Percentiles rank a stretch among this genome's conserved stretches.
phyloP scores from a whole-genome alignment of 92 coral and sea anemone genomes.

The Scolanthus callimorphus region DNA sequence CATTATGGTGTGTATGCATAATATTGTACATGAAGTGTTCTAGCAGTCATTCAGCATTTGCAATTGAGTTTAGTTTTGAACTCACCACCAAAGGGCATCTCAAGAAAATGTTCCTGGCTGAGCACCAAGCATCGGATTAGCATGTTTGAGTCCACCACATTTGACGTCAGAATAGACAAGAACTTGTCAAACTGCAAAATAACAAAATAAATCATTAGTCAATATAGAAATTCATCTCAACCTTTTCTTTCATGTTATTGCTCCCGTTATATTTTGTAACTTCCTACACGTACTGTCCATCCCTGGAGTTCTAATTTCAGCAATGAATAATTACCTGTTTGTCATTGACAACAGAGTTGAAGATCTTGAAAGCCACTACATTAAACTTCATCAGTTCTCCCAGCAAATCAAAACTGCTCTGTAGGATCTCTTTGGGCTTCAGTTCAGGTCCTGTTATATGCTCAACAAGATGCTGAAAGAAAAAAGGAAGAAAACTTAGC shows the following conservation, averaged over 20 bases:
- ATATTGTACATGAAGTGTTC: too few species aligned
- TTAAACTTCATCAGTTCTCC: constrained; percentile 99
- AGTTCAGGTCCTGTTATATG: constrained; percentile 85
- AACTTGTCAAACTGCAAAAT: constrained; percentile 91
- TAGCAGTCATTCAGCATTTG: neutral
- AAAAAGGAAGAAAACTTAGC: neutral
- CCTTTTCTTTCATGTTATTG: too few species aligned
- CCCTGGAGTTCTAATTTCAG: too few species aligned
- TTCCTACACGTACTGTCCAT: too few species aligned
- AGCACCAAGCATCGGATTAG: constrained; percentile 91
- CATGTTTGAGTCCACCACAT: constrained; percentile 99
- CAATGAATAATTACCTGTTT: constrained; percentile 78
- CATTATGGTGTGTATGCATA: too few species aligned
- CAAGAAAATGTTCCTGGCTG: constrained; percentile 87
- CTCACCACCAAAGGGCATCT: constrained; percentile 63
- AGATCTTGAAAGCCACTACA: constrained; percentile 83
- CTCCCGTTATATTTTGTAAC: too few species aligned
- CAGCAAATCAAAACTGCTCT: constrained; percentile 95
- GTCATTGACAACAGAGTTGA: constrained; percentile 79
- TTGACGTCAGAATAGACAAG: constrained; percentile 75
- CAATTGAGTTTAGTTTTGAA: neutral
- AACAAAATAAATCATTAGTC: too few species aligned
- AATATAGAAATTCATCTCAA: too few species aligned
- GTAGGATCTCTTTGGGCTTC: constrained; percentile 91
- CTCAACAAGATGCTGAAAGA: constrained; percentile 80